These are phyloP conservation scores for Anabacerthia variegaticeps DNA, from an alignment of 2,797 vertebrate species.

Conservation along the genomic window DNA sequence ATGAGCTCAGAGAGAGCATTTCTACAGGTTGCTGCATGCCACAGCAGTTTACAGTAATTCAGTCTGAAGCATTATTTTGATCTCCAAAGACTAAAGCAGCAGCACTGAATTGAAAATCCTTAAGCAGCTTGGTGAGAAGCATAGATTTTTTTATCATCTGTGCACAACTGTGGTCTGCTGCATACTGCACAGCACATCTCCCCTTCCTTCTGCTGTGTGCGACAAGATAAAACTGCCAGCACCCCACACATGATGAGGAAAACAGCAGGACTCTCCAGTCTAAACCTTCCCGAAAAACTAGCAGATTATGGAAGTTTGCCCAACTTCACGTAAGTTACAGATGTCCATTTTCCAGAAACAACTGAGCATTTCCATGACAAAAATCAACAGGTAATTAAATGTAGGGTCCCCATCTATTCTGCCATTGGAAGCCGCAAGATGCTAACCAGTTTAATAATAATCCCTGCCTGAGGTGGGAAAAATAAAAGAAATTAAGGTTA, in stretches of 20 bases:
- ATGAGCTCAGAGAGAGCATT: conserved; percentile 8
- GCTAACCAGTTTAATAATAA: background rate
- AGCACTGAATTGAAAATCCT: conserved; percentile 25
- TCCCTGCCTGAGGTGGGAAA: background rate
- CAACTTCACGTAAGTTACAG: background rate
- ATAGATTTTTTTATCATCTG: background rate
- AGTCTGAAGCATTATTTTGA: conserved; percentile 64
- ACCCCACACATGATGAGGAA: background rate
- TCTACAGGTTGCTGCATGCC: conserved; percentile 49
- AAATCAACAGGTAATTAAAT: background rate
- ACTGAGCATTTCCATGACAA: background rate
- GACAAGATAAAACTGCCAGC: background rate
- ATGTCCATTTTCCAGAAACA: background rate
- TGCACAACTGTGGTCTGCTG: background rate
- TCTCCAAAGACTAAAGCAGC: conserved; percentile 49
- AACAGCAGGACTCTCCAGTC: background rate
- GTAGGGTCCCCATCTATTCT: background rate
- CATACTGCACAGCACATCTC: background rate
- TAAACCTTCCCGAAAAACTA: background rate
- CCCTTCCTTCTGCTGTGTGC: background rate
- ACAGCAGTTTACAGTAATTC: conserved; percentile 63
- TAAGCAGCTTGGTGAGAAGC: conserved; percentile 14
- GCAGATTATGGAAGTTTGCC: background rate
- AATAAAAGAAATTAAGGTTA: background rate
- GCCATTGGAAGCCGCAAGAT: background rate